Evolutionary conservation across 53 echinoderm and acorn worm species (phyloP).

Genomic region (Patiria pectinifera): DNA sequence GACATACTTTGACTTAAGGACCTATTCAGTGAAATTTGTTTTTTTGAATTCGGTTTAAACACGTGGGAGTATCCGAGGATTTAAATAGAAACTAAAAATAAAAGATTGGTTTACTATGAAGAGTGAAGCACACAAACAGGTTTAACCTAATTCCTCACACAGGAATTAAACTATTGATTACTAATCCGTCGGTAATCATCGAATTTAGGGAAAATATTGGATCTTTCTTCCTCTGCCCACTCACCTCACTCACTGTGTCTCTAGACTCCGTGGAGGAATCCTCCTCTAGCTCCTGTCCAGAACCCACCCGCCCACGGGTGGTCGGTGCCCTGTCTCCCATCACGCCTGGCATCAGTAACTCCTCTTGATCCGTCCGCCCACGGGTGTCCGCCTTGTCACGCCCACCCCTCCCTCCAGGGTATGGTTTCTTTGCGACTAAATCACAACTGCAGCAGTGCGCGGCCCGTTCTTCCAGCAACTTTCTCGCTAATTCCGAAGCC

Average conservation of each 20-base stretch:
- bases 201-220: background rate
- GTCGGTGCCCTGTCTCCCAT: background rate
- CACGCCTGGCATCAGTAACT: background rate
- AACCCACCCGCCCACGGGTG: conserved; percentile 15
- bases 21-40: too few relatives aligned
- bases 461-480: background rate
- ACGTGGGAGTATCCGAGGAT: too few relatives aligned
- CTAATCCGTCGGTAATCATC: background rate
- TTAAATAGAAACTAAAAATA: too few relatives aligned
- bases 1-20: too few relatives aligned
- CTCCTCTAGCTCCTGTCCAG: conserved; percentile 11
- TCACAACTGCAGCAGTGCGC: conserved; percentile 37
- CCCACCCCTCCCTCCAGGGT: background rate
- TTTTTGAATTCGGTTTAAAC: too few relatives aligned
- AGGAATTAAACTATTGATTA: background rate
- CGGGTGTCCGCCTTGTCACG: background rate
- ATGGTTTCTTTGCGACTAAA: background rate
- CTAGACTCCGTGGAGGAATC: conserved; percentile 23
- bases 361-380: background rate
- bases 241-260: conserved; percentile 18
- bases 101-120: too few relatives aligned
- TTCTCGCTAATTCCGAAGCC: conserved; percentile 8
- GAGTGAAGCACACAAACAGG: background rate
- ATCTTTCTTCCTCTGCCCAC: background rate
- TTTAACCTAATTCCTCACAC: background rate